These are phyloP conservation scores for Dysmachus trigonus DNA, from an alignment of 2,888 invertebrate genomes.

Conservation along the genomic window DNA sequence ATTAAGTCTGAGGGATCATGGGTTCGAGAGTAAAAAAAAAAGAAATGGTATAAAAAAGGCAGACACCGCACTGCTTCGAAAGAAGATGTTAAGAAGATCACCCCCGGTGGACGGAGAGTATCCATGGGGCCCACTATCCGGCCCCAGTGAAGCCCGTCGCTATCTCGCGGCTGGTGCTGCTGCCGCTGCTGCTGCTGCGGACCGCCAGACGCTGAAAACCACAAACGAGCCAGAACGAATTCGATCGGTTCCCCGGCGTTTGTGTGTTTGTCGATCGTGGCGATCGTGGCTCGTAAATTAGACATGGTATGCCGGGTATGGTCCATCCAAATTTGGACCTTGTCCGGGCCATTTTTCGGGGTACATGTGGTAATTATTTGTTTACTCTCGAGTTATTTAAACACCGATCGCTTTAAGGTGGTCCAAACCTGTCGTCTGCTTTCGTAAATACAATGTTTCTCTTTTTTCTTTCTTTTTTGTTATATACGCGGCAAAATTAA, in stretches of 20 bases:
- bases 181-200: not conserved
- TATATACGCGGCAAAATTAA: not conserved
- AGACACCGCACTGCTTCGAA: not conserved
- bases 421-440: not conserved
- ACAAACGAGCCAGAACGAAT: conserved; percentile 48
- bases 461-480: not conserved
- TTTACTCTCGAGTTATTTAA: conserved; percentile 40
- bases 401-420: conserved; percentile 25
- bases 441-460: not conserved
- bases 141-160: not conserved
- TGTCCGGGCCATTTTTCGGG: conserved; percentile 41
- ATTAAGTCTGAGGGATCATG: conserved; percentile 48
- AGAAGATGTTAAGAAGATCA: conserved; percentile 40
- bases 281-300: conserved; percentile 51
- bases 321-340: conserved; percentile 29
- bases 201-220: conserved; percentile 7
- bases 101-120: not conserved
- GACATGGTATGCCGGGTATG: conserved; percentile 36
- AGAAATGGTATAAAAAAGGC: conserved; percentile 30
- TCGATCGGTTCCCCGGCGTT: conserved; percentile 38
- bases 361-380: conserved; percentile 47
- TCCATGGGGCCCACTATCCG: not conserved
- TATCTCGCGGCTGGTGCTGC: not conserved
- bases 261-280: conserved; percentile 49
- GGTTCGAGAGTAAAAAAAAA: conserved; percentile 18